Percentiles rank a stretch among this genome's conserved stretches.
These are phyloP conservation scores for Platycheirus albimanus DNA, from an alignment of 2,888 invertebrate genomes.

Conservation along the genomic window DNA sequence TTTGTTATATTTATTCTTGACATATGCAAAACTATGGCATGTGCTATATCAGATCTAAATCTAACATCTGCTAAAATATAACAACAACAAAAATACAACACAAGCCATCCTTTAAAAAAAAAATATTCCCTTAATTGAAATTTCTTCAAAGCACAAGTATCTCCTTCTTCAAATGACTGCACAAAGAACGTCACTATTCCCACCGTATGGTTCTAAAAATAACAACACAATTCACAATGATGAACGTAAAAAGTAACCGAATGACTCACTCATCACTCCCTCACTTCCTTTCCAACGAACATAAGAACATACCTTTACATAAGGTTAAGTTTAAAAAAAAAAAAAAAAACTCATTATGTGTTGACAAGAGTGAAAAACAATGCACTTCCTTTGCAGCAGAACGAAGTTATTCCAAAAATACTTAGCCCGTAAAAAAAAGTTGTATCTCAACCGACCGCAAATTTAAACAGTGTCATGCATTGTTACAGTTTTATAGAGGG, in stretches of 20 bases:
- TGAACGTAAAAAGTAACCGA: constrained; percentile 4
- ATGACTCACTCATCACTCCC: constrained; percentile 63
- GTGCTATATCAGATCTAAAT: constrained; percentile 1
- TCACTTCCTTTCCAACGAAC: constrained; percentile 53
- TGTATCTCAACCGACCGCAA: constrained; percentile 59
- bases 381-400: constrained; percentile 71
- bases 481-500: constrained; percentile 47
- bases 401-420: constrained; percentile 67
- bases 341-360: constrained; percentile 15
- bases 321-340: neutral
- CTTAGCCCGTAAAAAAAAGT: constrained; percentile 39
- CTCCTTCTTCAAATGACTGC: constrained; percentile 14
- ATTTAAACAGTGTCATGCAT: constrained; percentile 57
- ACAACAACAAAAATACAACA: constrained; percentile 1
- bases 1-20: too few relatives aligned
- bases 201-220: constrained; percentile 34
- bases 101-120: neutral
- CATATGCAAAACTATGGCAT: neutral
- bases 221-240: too few relatives aligned
- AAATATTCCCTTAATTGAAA: constrained; percentile 9
- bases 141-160: constrained; percentile 3
- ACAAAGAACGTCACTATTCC: constrained; percentile 36
- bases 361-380: constrained; percentile 50
- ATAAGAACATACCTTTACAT: neutral
- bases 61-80: neutral